phyloP scores from a whole-genome alignment of 2,113 vertebrate genomes.

The Aythya baeri region DNA sequence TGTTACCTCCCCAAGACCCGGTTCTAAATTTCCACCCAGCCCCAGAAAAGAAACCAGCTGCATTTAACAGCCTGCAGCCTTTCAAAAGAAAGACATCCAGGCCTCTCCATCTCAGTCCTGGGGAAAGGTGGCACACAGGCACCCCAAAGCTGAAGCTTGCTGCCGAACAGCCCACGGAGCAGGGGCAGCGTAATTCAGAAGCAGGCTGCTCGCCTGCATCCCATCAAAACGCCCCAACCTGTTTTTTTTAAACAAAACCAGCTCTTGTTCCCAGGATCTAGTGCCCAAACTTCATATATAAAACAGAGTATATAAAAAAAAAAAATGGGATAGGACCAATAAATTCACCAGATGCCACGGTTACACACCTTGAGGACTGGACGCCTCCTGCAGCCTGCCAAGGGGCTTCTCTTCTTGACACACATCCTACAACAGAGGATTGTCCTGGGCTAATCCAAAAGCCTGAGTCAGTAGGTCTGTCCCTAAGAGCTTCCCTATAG shows the following conservation, averaged over 20 bases:
- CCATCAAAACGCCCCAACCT: not conserved
- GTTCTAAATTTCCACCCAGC: not conserved
- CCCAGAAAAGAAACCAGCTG: not conserved
- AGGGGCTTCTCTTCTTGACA: not conserved
- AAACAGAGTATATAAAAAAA: not conserved
- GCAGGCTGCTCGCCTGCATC: not conserved
- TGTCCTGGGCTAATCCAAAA: not conserved
- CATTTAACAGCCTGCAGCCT: not conserved
- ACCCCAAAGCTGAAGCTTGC: not conserved
- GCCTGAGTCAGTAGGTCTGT: accelerated
- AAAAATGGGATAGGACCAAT: not conserved
- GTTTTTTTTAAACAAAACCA: too few relatives aligned
- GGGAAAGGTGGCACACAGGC: not conserved
- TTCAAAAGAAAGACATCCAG: not conserved
- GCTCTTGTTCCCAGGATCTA: not conserved
- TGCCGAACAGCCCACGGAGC: not conserved
- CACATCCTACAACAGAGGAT: not conserved
- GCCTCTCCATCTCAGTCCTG: accelerated
- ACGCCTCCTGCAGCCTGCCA: not conserved
- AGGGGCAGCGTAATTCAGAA: not conserved
- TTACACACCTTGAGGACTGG: not conserved
- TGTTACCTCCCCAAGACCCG: not conserved
- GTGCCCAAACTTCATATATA: not conserved
- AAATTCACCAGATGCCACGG: not conserved
- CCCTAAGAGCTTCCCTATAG: not conserved